Conservation (phyloP, 2,113 vertebrate species). For the Triplophysa tibetana region DNA sequence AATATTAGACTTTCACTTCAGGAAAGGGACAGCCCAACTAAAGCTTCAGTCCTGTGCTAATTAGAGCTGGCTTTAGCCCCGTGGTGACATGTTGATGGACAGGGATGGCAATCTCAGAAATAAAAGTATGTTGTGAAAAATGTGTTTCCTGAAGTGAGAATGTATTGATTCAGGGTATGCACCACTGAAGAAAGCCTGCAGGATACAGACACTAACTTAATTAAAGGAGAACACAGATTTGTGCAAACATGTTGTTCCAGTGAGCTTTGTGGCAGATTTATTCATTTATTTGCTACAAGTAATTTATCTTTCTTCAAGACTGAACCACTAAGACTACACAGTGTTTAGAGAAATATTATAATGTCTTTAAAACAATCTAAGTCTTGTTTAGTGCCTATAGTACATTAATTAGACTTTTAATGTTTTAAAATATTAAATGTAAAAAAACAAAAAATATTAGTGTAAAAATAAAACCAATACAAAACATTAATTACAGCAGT, state of each 20-base stretch:
- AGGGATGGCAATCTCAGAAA: constrained; percentile 18
- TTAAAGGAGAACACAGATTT: constrained; percentile 15
- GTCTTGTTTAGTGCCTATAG: no score
- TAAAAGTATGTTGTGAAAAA: constrained; percentile 25
- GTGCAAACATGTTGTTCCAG: constrained; percentile 3
- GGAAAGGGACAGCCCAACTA: constrained; percentile 1
- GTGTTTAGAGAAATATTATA: no score
- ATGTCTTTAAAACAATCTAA: no score
- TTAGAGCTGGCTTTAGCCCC: constrained; percentile 6
- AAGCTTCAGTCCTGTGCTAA: constrained; percentile 25
- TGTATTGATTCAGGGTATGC: constrained; percentile 8
- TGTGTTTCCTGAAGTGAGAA: constrained; percentile 39
- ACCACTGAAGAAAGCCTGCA: constrained; percentile 6
- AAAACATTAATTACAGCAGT: no score
- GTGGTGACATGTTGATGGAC: constrained; percentile 32
- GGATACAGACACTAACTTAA: constrained; percentile 18
- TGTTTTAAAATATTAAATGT: no score
- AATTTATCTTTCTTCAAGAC: no score
- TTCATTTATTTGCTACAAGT: no score
- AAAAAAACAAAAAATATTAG: no score
- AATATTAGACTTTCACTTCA: neutral
- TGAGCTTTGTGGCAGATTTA: neutral
- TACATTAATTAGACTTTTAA: no score
- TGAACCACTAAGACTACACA: no score
- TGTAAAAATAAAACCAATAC: no score